These are phyloP conservation scores for Diplogasteroides magnus DNA, from an alignment of 1,140 invertebrate genomes.

Conservation along the genomic window DNA sequence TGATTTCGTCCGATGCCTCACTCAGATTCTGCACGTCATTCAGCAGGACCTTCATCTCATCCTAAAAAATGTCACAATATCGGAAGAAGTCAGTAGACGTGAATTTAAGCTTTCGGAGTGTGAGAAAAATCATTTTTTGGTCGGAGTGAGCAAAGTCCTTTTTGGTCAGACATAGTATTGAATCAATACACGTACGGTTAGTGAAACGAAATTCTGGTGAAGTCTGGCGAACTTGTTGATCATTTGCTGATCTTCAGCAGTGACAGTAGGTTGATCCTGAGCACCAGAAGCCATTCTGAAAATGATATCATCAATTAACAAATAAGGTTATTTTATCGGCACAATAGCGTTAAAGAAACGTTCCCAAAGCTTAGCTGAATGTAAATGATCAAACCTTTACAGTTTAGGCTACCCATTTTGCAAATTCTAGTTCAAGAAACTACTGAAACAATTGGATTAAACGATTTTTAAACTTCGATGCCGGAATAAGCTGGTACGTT, in stretches of 20 bases:
- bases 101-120: too few relatives aligned
- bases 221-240: slow-evolving; percentile 90
- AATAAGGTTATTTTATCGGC: too few relatives aligned
- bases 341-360: too few relatives aligned
- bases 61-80: slow-evolving; percentile 16
- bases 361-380: too few relatives aligned
- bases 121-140: neutral
- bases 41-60: slow-evolving; percentile 47
- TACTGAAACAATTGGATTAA: too few relatives aligned
- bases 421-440: too few relatives aligned
- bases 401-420: too few relatives aligned
- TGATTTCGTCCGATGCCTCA: slow-evolving; percentile 81
- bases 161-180: slow-evolving; percentile 21
- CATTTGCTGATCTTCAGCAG: slow-evolving; percentile 91
- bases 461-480: too few relatives aligned
- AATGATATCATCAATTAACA: too few relatives aligned
- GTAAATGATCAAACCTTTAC: too few relatives aligned
- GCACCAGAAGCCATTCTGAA: slow-evolving; percentile 6
- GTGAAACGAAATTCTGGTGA: slow-evolving; percentile 82
- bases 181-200: slow-evolving; percentile 72
- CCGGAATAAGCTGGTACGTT: too few relatives aligned
- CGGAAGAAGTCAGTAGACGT: neutral
- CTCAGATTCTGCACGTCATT: slow-evolving; percentile 84
- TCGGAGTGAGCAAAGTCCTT: neutral
- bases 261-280: slow-evolving; percentile 59